A percentile compares a stretch with the other conserved stretches of the same genome.
phyloP scores from a whole-genome alignment of 2,888 invertebrate species.

The Coremacera marginata region DNA sequence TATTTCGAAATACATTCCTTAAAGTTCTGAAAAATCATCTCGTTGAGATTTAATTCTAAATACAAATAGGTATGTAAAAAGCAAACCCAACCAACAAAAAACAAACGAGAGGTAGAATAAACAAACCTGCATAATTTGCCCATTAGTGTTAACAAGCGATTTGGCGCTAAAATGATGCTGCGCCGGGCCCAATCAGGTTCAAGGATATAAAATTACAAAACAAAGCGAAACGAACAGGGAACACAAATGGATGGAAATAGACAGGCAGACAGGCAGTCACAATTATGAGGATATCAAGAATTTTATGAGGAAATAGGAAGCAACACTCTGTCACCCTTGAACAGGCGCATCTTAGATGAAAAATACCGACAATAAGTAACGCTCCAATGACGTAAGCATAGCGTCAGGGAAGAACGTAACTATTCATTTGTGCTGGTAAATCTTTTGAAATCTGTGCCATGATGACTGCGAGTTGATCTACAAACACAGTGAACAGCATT shows the following conservation, averaged over 20 bases:
- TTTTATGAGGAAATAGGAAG: constrained; percentile 20
- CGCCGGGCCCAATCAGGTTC: constrained; percentile 6
- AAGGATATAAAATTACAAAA: constrained; percentile 36
- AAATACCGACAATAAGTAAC: constrained; percentile 24
- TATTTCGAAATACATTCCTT: too few relatives aligned
- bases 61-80: background rate
- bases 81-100: background rate
- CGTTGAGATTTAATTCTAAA: too few relatives aligned
- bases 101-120: background rate
- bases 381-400: constrained; percentile 21
- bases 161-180: background rate
- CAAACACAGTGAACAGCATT: background rate
- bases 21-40: too few relatives aligned
- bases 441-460: too few relatives aligned
- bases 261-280: background rate
- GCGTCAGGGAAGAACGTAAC: constrained; percentile 1
- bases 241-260: background rate
- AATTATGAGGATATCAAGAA: constrained; percentile 20
- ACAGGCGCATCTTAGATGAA: background rate
- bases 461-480: background rate
- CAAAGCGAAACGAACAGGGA: constrained; percentile 7
- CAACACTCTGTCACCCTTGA: background rate
- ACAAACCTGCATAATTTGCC: constrained; percentile 25
- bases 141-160: constrained; percentile 29
- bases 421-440: too few relatives aligned